These are phyloP conservation scores for Heterotilapia buettikoferi DNA, from an alignment of 2,113 vertebrate genomes.

Conservation along the genomic window DNA sequence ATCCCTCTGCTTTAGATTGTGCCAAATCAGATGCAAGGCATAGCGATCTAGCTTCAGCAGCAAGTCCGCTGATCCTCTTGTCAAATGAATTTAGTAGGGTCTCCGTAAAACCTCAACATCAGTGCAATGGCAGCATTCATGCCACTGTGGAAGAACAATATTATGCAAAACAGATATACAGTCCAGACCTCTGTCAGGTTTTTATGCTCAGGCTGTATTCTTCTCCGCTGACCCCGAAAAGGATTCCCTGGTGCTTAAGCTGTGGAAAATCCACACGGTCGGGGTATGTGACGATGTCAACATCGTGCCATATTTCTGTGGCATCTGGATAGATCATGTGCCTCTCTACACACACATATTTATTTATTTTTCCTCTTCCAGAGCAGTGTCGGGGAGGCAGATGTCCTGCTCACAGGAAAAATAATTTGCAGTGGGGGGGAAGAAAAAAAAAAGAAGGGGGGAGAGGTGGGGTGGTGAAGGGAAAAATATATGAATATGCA, in stretches of 20 bases:
- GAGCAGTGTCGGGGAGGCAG: constrained; percentile 74
- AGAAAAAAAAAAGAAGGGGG: not conserved
- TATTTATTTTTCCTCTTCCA: constrained; percentile 64
- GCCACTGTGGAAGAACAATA: not conserved
- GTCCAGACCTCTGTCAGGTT: constrained; percentile 36
- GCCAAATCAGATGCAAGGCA: not conserved
- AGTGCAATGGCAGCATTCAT: not conserved
- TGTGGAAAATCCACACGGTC: constrained; percentile 21
- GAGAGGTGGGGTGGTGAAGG: not conserved
- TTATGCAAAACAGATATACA: constrained; percentile 48
- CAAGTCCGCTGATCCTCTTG: not conserved
- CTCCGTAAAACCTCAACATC: constrained; percentile 7
- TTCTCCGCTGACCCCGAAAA: constrained; percentile 56
- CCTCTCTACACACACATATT: constrained; percentile 78
- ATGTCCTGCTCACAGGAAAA: constrained; percentile 88
- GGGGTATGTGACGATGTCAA: constrained; percentile 35
- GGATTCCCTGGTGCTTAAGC: constrained; percentile 67
- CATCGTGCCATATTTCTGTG: constrained; percentile 61
- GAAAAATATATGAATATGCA: constrained; percentile 88
- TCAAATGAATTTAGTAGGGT: not conserved
- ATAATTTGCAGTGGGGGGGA: constrained; percentile 41
- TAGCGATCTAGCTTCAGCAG: not conserved
- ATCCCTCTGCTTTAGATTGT: not conserved
- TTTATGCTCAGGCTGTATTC: constrained; percentile 31
- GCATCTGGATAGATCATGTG: constrained; percentile 79